Evolutionary conservation across 2,113 vertebrate species (phyloP), one percentile per base, ranked within the genome.

Genomic region (Deroptyus accipitrinus): DNA sequence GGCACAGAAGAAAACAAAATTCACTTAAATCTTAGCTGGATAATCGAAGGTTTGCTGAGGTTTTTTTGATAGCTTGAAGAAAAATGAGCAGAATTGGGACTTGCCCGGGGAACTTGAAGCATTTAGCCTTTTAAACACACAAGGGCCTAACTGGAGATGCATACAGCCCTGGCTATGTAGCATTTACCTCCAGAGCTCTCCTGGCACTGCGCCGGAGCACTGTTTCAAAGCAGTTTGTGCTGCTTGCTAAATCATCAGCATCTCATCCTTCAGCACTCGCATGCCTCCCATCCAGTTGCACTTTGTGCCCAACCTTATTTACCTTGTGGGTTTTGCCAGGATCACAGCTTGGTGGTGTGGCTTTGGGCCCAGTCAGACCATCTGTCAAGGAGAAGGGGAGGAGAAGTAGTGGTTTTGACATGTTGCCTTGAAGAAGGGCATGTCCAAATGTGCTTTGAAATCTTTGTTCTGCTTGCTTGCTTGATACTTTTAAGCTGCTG

Each of bases 321-420:
- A 97, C 95, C 88, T 89, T 87, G 51, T 85, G 54, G 42, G 20
- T 75, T 96, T 96, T 96, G 92, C 96, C 96, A 96, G 87, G 88
- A 95, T 96, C 95, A 91, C 95, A 96, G 95, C 94, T 94, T 92
- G 96, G 63, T 94, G 81, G 49, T 94, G 86, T 96, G 96, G 94
- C 94, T 92, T 86, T 0, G 2, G 77, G 91, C 96, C 94, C 94
- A 92, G 63, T 82, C 66, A 88, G 78, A 92, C 94, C 59, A 81
- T 94, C 92, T 93, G 94, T 94, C 92, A 90, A 85, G 86, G 78
- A 70, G 83, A 92, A 96, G 44, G 62, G 68, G 80, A 90, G 83
- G 79, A 94, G 69, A 89, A 95, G 67, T 70, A 51, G 85, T 75
- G 74, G 24, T 88, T 94, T 93, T 91, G 81, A 94, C 86, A 46